Evolutionary conservation across 2,888 invertebrate genomes (phyloP).

Genomic region (Toxonevra muliebris): DNA sequence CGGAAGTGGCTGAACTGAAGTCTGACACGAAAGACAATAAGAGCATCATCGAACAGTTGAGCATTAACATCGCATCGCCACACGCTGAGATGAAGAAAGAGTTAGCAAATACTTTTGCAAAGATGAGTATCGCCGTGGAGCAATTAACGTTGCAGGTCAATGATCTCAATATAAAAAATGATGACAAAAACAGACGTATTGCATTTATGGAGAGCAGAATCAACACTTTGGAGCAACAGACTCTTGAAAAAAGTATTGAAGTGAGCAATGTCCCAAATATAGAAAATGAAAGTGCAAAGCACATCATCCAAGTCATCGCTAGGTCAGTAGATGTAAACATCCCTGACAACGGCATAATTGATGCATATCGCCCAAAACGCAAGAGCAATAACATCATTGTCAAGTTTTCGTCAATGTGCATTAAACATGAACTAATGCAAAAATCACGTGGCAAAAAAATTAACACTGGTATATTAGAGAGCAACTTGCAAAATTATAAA

Average conservation of each 20-base stretch:
- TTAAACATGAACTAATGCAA: constrained; percentile 6
- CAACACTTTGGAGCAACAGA: constrained; percentile 5
- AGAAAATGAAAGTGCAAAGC: constrained; percentile 7
- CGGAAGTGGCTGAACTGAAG: not conserved
- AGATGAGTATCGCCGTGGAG: constrained; percentile 3
- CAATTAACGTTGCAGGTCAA: constrained; percentile 3
- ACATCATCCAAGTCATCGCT: not conserved
- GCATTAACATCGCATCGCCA: too few species aligned
- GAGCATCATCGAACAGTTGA: too few species aligned
- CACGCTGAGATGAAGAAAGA: not conserved
- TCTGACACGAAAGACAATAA: not conserved
- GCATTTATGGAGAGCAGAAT: constrained; percentile 6
- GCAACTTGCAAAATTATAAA: too few species aligned
- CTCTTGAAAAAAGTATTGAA: constrained; percentile 2
- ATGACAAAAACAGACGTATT: constrained; percentile 3
- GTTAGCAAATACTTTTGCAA: not conserved
- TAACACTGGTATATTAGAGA: not conserved
- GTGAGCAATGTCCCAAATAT: constrained; percentile 12
- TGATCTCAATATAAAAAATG: constrained; percentile 7
- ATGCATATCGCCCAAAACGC: not conserved
- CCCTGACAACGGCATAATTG: not conserved
- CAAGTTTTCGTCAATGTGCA: not conserved
- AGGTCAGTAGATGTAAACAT: not conserved
- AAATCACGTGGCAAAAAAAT: constrained; percentile 4
- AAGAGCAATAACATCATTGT: not conserved